Conservation (phyloP, 2,888 invertebrate species). For the Gisinianus flammeolus region DNA sequence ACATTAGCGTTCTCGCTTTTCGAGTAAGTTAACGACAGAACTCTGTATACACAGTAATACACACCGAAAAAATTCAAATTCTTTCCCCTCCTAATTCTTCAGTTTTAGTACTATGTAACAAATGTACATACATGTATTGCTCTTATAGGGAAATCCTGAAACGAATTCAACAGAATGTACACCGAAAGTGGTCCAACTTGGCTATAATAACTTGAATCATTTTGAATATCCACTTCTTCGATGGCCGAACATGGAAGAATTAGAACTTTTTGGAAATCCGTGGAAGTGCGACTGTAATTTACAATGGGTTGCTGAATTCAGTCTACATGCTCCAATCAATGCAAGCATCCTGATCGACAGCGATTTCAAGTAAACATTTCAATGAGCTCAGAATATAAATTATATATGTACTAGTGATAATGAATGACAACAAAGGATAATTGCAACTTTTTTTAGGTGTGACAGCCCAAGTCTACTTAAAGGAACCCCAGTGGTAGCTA, state of each 20-base stretch:
- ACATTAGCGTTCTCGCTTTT: conserved; percentile 50
- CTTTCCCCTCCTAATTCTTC: not conserved
- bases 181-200: conserved; percentile 49
- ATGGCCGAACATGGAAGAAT: conserved; percentile 53
- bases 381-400: not conserved
- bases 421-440: no score
- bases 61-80: not conserved
- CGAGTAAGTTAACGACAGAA: conserved; percentile 34
- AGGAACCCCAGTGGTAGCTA: conserved; percentile 45
- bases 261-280: conserved; percentile 49
- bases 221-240: conserved; percentile 48
- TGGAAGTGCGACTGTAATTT: conserved; percentile 57
- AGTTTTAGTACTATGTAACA: not conserved
- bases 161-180: conserved; percentile 37
- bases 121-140: not conserved
- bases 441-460: conserved; percentile 50
- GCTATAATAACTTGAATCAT: conserved; percentile 50
- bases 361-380: conserved; percentile 42
- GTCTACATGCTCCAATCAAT: conserved; percentile 31
- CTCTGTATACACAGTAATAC: not conserved
- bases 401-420: no score
- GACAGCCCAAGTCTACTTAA: conserved; percentile 48
- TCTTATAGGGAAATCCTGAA: conserved; percentile 31
- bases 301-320: conserved; percentile 52
- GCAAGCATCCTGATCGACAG: conserved; percentile 48